Evolutionary conservation across 2,888 invertebrate species (phyloP), one percentile per base, ranked within the genome.

Genomic region (Parasteatoda lunata): DNA sequence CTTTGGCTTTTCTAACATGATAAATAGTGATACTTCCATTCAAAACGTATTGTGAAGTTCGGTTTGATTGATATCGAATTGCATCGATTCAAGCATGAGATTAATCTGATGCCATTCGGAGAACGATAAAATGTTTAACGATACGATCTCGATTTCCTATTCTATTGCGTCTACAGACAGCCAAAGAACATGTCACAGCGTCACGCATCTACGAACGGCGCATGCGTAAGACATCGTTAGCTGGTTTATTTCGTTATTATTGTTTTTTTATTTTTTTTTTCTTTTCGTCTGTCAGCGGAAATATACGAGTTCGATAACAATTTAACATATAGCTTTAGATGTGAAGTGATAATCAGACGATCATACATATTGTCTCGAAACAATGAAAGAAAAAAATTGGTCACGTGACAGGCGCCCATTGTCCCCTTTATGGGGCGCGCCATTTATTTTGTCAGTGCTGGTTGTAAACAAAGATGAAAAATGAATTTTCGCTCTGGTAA

Each of bases 251-350:
- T 30, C 30, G 30, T 30, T 30, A 30, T 30, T 30, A 30, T 30
- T 30, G 30, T 30, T 70, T 54, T 7, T 52, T 7, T 71, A n/a
- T 59, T 79, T 64, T 77, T 54, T 77, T 47, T 48, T 47, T 64
- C 52, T 54, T 52, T 75, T 13, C 76, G 59, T 82, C 64, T 82
- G 82, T 82, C 82, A 82, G 69, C 82, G 69, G 69, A 76, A 82
- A 82, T 76, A 82, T 82, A 82, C 70, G 76, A 75, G 30, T 82
- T 70, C 82, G 82, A 82, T 82, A 82, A 82, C 76, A 75, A 70
- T 70, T 75, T 76, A 82, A 82, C 82, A 76, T 82, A 76, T 76
- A 76, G 76, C 76, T 82, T 70, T 64, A 51, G 82, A 82, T 82
- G 82, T 47, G 64, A 70, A 45, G 70, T 69, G 82, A 76, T 82